phyloP scores from a whole-genome alignment of 2,888 invertebrate species.

The Acanthosepion pharaonis region DNA sequence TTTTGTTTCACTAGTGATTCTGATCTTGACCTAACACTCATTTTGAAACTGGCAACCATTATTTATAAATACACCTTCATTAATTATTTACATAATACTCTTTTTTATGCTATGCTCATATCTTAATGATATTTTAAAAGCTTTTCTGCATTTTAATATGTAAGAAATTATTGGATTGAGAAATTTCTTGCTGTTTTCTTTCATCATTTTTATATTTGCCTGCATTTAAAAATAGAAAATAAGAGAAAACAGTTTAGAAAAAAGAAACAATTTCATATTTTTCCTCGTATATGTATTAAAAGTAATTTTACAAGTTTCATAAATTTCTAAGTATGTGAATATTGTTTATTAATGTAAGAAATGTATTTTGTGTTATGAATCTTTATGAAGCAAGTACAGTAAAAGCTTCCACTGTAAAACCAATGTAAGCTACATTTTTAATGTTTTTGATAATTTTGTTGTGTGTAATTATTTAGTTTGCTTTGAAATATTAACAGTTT shows the following conservation, averaged over 20 bases:
- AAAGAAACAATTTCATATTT: constrained; percentile 5
- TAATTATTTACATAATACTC: not conserved
- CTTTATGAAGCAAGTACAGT: not conserved
- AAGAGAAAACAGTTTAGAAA: not conserved
- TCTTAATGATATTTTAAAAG: not conserved
- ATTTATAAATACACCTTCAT: not conserved
- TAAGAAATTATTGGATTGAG: not conserved
- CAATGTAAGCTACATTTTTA: not conserved
- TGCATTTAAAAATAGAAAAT: constrained; percentile 4
- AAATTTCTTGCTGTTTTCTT: not conserved
- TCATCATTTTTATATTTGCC: constrained; percentile 6
- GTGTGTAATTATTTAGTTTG: no score
- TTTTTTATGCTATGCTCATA: not conserved
- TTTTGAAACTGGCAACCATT: not conserved
- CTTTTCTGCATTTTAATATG: not conserved
- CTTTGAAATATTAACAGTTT: no score
- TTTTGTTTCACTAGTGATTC: no score
- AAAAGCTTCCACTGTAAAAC: not conserved
- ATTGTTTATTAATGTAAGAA: not conserved
- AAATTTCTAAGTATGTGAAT: not conserved
- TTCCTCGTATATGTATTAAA: not conserved
- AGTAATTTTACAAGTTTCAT: not conserved
- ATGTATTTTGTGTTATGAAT: not conserved
- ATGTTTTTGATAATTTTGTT: not conserved
- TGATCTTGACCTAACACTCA: not conserved